Evolutionary conservation across 2,888 invertebrate species (phyloP).

Genomic region (Calliphora vomitoria): DNA sequence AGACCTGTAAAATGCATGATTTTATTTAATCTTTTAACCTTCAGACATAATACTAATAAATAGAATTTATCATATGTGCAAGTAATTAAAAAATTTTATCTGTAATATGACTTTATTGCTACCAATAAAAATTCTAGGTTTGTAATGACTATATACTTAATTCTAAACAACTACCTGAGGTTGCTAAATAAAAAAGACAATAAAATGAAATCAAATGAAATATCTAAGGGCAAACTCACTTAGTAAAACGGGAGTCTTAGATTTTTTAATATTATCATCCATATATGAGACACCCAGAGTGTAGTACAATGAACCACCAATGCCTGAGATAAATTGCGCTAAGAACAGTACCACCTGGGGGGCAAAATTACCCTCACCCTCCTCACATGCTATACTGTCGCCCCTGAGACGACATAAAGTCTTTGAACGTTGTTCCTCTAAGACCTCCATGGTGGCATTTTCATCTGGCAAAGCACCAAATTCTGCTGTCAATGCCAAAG

Average conservation of each 20-base stretch:
- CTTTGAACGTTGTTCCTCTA: slow-evolving; percentile 86
- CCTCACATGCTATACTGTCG: slow-evolving; percentile 84
- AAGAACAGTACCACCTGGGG: slow-evolving; percentile 88
- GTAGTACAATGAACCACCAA: slow-evolving; percentile 89
- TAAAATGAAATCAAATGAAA: slow-evolving; percentile 13
- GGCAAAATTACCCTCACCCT: slow-evolving; percentile 86
- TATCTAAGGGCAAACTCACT: slow-evolving; percentile 85
- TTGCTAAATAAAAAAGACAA: background rate
- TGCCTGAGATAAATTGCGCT: slow-evolving; percentile 89
- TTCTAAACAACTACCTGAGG: slow-evolving; percentile 17
- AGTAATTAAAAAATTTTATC: slow-evolving; percentile 16
- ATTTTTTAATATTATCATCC: slow-evolving; percentile 91
- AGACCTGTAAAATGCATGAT: slow-evolving; percentile 85
- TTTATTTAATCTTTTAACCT: slow-evolving; percentile 23
- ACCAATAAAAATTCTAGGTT: slow-evolving; percentile 26
- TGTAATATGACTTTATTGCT: slow-evolving; percentile 37
- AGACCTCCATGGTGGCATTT: slow-evolving; percentile 84
- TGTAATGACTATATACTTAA: slow-evolving; percentile 6
- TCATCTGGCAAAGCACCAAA: slow-evolving; percentile 85
- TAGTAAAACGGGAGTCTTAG: slow-evolving; percentile 89
- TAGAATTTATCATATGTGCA: background rate
- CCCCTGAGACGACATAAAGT: slow-evolving; percentile 85
- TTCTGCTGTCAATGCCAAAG: slow-evolving; percentile 87
- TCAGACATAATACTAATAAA: slow-evolving; percentile 8
- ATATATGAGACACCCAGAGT: slow-evolving; percentile 90